These are phyloP conservation scores for Podarcis siculus DNA, from an alignment of 2,797 vertebrate species.

Conservation along the genomic window DNA sequence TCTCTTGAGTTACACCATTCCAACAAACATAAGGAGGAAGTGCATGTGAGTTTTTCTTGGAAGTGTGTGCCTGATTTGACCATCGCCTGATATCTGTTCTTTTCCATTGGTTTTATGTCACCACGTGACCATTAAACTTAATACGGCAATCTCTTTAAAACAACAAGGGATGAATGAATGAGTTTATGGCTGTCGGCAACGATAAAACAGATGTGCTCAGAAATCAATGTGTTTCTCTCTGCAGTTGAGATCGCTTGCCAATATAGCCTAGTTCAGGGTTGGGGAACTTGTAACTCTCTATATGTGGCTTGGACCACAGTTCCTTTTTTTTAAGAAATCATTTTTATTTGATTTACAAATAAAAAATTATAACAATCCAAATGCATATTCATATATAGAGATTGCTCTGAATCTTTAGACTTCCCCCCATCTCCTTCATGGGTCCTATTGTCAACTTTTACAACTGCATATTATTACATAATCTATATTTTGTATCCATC, in stretches of 20 bases:
- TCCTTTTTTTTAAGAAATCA: too few relatives aligned
- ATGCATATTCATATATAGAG: too few relatives aligned
- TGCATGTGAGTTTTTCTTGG: neutral
- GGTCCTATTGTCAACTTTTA: too few relatives aligned
- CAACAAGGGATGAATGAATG: neutral
- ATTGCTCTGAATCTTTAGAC: too few relatives aligned
- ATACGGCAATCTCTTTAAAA: neutral
- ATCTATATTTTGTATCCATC: too few relatives aligned
- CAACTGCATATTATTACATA: too few relatives aligned
- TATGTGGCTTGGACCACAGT: too few relatives aligned
- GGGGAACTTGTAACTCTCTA: too few relatives aligned
- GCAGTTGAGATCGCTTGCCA: neutral
- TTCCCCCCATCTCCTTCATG: too few relatives aligned
- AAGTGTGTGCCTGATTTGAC: neutral
- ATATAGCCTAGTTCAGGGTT: neutral
- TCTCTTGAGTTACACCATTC: neutral
- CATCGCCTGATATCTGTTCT: neutral
- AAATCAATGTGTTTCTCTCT: neutral
- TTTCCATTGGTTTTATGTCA: neutral
- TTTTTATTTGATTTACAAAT: too few relatives aligned
- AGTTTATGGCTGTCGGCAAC: constrained; percentile 4
- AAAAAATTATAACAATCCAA: too few relatives aligned
- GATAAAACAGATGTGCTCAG: neutral
- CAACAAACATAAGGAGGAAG: neutral
- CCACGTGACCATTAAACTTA: neutral